phyloP scores from a whole-genome alignment of 1,140 invertebrate species.

The Tachypleus tridentatus region DNA sequence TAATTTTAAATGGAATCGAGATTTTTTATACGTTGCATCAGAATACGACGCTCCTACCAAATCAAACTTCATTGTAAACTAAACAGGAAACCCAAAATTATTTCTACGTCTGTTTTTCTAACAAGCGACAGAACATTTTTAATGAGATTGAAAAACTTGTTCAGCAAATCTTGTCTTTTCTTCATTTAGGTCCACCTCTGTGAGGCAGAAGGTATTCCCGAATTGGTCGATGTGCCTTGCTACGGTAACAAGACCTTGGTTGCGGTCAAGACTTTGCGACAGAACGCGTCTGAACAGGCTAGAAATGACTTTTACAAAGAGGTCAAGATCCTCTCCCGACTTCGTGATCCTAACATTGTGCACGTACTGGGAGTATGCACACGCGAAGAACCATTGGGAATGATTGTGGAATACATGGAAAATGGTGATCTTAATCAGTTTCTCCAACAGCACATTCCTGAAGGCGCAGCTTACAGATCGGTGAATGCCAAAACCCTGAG shows the following conservation, averaged over 20 bases:
- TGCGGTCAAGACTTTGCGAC: conserved; percentile 56
- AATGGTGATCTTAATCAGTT: conserved; percentile 82
- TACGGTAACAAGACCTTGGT: conserved; percentile 53
- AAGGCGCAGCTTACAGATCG: conserved; percentile 20
- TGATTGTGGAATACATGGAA: conserved; percentile 81
- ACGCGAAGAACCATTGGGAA: conserved; percentile 63
- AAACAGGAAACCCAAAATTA: too few species aligned
- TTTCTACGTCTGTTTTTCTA: too few species aligned
- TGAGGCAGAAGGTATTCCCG: conserved; percentile 66
- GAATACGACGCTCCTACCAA: too few species aligned
- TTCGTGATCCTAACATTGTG: conserved; percentile 75
- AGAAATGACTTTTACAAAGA: conserved; percentile 80
- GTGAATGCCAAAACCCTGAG: conserved; percentile 29
- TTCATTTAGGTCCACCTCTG: conserved; percentile 62
- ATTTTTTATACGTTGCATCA: too few species aligned
- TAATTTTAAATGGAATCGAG: too few species aligned
- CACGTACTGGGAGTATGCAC: conserved; percentile 74
- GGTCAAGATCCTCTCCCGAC: conserved; percentile 67
- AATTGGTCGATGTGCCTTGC: conserved; percentile 49
- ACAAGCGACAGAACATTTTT: too few species aligned
- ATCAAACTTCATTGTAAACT: too few species aligned
- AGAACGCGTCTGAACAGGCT: conserved; percentile 63
- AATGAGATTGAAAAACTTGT: too few species aligned
- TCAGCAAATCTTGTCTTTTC: not conserved
- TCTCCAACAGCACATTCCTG: conserved; percentile 39